phyloP scores from a whole-genome alignment of 2,113 vertebrate genomes.

The Lamprotornis superbus region DNA sequence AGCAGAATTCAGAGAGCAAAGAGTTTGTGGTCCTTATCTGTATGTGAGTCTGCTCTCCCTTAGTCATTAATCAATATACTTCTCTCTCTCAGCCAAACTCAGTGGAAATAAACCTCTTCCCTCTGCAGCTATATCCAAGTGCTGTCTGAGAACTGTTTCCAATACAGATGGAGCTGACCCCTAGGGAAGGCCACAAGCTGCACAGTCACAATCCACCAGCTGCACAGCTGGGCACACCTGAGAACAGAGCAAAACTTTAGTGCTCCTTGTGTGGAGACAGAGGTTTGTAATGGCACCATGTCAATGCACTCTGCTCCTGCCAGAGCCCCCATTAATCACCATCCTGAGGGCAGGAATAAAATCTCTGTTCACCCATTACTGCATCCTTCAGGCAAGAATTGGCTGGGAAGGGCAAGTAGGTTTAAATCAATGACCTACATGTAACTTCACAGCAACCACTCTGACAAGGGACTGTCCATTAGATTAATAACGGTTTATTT shows the following conservation, averaged over 20 bases:
- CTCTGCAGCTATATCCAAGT: not conserved
- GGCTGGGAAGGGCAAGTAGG: not conserved
- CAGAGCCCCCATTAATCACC: not conserved
- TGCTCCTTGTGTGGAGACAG: fast-evolving
- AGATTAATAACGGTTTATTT: not conserved
- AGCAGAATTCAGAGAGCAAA: not conserved
- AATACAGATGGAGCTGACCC: not conserved
- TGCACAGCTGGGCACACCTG: not conserved
- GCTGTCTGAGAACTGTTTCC: not conserved
- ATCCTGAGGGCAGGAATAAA: not conserved
- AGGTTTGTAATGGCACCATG: not conserved
- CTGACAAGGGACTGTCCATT: not conserved
- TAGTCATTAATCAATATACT: not conserved
- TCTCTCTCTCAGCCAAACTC: not conserved
- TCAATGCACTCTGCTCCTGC: not conserved
- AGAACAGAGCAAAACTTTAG: not conserved
- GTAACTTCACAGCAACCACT: not conserved
- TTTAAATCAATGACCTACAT: slow-evolving; percentile 11
- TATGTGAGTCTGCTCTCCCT: not conserved
- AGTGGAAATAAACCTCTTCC: not conserved
- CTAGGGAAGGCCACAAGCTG: not conserved
- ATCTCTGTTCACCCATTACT: not conserved
- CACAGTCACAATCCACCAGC: not conserved
- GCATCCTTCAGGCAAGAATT: not conserved
- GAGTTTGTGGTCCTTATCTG: not conserved